phyloP scores from a whole-genome alignment of 2,797 vertebrate genomes.

The Channa striata region DNA sequence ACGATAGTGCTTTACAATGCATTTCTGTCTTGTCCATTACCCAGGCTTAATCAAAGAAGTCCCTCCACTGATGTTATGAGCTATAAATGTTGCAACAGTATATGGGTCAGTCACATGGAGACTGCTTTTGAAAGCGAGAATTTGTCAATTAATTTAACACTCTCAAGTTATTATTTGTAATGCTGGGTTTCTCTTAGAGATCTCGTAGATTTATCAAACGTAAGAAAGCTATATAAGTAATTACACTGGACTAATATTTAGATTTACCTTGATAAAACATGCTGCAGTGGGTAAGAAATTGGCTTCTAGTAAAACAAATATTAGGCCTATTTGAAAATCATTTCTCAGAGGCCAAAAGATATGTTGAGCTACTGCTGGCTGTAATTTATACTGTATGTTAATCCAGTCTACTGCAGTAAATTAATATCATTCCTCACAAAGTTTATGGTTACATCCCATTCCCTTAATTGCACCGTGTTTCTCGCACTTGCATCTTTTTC shows the following conservation, averaged over 20 bases:
- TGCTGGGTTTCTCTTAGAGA: background rate
- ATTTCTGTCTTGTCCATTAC: constrained; percentile 80
- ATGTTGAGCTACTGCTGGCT: background rate
- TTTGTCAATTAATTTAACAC: constrained; percentile 49
- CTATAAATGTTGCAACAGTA: constrained; percentile 63
- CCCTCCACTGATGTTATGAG: constrained; percentile 71
- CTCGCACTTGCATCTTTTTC: no score
- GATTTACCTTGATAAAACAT: constrained; percentile 8
- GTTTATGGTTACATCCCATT: constrained; percentile 1
- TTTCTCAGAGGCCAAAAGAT: constrained; percentile 2
- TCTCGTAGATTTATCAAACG: background rate
- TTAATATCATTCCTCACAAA: background rate
- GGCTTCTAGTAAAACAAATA: background rate
- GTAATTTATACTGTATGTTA: background rate
- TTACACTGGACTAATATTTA: constrained; percentile 6
- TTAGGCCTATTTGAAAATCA: constrained; percentile 12
- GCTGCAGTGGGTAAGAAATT: background rate
- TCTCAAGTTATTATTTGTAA: constrained; percentile 30
- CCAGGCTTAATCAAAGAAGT: constrained; percentile 75
- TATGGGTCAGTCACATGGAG: constrained; percentile 64
- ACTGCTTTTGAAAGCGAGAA: constrained; percentile 32
- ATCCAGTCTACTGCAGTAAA: background rate
- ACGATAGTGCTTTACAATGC: constrained; percentile 76
- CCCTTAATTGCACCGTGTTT: no score
- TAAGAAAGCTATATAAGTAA: constrained; percentile 5